Conservation (phyloP, 2,888 invertebrate species). For the Drosophila mayaguana region DNA sequence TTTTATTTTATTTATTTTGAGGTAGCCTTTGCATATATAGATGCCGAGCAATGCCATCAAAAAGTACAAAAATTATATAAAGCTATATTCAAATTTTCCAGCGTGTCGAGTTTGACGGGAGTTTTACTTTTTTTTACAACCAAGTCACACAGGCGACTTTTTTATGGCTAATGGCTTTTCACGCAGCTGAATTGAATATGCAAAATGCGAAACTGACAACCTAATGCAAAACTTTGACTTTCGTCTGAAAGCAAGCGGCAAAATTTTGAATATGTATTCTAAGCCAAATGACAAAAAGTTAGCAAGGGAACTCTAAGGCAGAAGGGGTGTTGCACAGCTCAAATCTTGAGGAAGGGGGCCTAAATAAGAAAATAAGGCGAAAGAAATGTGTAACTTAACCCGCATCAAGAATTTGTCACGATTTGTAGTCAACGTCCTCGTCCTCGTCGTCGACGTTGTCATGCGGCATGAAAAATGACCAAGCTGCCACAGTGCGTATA, state of each 20-base stretch:
- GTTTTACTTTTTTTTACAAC: slow-evolving; percentile 23
- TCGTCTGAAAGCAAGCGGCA: slow-evolving; percentile 40
- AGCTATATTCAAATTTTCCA: slow-evolving; percentile 14
- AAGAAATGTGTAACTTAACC: slow-evolving; percentile 75
- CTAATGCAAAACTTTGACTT: slow-evolving; percentile 46
- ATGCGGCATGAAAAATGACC: slow-evolving; percentile 75
- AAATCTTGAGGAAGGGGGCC: not conserved
- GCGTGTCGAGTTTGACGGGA: slow-evolving; percentile 24
- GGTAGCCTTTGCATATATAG: slow-evolving; percentile 25
- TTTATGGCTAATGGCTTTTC: slow-evolving; percentile 65
- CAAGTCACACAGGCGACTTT: slow-evolving; percentile 16
- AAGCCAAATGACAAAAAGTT: slow-evolving; percentile 68
- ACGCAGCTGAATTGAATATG: slow-evolving; percentile 59
- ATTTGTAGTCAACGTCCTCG: slow-evolving; percentile 72
- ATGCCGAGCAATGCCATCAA: slow-evolving; percentile 33
- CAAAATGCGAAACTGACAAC: slow-evolving; percentile 54
- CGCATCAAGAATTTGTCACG: slow-evolving; percentile 79
- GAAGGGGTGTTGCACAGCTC: not conserved
- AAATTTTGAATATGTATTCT: slow-evolving; percentile 57
- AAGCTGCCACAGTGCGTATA: slow-evolving; percentile 68
- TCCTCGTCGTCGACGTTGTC: slow-evolving; percentile 26
- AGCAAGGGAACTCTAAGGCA: slow-evolving; percentile 12
- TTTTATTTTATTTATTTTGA: slow-evolving; percentile 27
- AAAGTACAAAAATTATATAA: slow-evolving; percentile 33
- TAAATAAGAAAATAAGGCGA: slow-evolving; percentile 30